Conservation (phyloP, 2,888 invertebrate species). For the Exephanes ischioxanthus region DNA sequence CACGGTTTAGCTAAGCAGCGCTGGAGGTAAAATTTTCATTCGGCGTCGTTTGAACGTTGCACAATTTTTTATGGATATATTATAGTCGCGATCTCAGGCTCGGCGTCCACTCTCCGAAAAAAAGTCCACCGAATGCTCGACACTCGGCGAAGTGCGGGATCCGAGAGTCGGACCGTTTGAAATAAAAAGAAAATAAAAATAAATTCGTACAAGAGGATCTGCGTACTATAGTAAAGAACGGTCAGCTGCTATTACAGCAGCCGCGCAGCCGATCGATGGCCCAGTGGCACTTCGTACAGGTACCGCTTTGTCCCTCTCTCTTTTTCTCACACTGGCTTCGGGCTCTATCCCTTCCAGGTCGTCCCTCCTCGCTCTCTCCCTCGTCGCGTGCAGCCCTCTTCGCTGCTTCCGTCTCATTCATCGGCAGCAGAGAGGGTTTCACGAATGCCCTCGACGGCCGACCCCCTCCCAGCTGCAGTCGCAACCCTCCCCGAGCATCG, state of each 20-base stretch:
- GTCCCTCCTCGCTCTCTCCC: constrained; percentile 49
- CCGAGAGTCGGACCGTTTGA: constrained; percentile 13
- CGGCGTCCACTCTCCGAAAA: not conserved
- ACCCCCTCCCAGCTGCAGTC: not conserved
- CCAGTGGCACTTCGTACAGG: constrained; percentile 75
- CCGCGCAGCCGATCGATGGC: constrained; percentile 82
- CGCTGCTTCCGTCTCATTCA: constrained; percentile 37
- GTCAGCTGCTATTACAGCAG: constrained; percentile 77
- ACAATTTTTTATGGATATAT: not conserved
- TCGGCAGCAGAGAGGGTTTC: constrained; percentile 54
- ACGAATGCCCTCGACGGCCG: constrained; percentile 17
- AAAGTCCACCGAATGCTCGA: constrained; percentile 11
- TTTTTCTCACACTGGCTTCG: constrained; percentile 42
- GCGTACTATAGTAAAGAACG: constrained; percentile 71
- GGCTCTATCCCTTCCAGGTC: constrained; percentile 41
- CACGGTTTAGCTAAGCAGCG: not conserved
- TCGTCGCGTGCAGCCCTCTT: not conserved
- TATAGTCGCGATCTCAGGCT: not conserved
- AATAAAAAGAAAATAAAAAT: constrained; percentile 11
- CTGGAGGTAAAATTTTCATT: not conserved
- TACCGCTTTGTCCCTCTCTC: constrained; percentile 22
- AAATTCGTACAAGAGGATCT: constrained; percentile 67
- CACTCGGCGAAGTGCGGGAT: constrained; percentile 28
- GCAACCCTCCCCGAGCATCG: constrained; percentile 8
- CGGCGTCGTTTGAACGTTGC: not conserved